Evolutionary conservation across 2,797 vertebrate genomes (phyloP), one percentile per base, ranked within the genome.

Genomic region (Gallinago solitaria): DNA sequence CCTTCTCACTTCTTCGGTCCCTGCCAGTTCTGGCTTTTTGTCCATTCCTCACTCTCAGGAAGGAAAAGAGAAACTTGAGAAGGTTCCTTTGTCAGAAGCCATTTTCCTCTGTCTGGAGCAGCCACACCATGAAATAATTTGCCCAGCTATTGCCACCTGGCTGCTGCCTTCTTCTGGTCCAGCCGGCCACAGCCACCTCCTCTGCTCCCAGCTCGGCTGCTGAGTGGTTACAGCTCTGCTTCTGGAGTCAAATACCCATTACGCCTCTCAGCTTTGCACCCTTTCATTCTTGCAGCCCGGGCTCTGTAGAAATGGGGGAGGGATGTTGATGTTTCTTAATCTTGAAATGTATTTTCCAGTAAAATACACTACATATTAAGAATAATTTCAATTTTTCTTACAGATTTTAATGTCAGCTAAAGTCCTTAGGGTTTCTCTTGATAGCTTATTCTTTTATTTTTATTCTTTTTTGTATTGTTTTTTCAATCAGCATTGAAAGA

Each of bases 1-100:
- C 11, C n/a, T 64, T 19, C 65, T 81, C 2, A 0, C n/a, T 75
- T 2, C 0, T 30, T 71, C 1, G 0, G 9, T 47, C 24, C 47
- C 60, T 86, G 39, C 12, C 39, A 59, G 6, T 56, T 83, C 57
- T 69, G 48, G 3, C 9, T 86, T 78, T 71, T 65, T 51, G 48
- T 69, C 69, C 16, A 17, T 86, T 86, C 28, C 54, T 83, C 8
- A 1, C 8, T 63, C 30, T 37, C 39, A 70, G 85, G 65, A 89
- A 90, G 28, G 7, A 61, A 95, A 95, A 71, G 16, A 16, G 68
- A 87, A 83, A 43, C 27, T 21, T 69, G 71, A 91, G 78, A 33
- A 71, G 4, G 12, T 51, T 85, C 60, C 41, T 85, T 85, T 50
- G 53, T 65, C 73, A 75, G 53, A 91, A 83, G 41, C 21, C 57